A percentile compares a stretch with the other conserved stretches of the same genome.
These are phyloP conservation scores for Entelurus aequoreus DNA, from an alignment of 2,113 vertebrate species.

Conservation along the genomic window DNA sequence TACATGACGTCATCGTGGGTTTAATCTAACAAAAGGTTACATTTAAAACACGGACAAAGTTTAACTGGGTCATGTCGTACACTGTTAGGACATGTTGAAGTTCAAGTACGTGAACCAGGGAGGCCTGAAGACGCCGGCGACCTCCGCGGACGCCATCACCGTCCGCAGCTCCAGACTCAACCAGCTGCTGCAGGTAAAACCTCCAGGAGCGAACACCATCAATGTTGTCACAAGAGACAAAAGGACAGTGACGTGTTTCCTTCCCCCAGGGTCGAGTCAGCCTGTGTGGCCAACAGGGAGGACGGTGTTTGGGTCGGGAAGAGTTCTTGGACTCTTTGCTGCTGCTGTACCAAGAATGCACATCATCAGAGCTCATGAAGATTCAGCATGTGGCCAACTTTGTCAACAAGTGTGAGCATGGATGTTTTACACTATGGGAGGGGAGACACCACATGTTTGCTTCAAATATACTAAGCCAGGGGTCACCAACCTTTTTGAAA, in stretches of 20 bases:
- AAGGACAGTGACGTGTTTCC: neutral
- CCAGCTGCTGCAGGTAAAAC: constrained; percentile 86
- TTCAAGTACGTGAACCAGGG: constrained; percentile 83
- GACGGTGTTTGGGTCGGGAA: constrained; percentile 78
- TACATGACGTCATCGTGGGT: neutral
- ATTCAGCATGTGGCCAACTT: constrained; percentile 86
- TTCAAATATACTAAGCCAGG: neutral
- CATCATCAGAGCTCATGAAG: constrained; percentile 84
- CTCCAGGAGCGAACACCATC: neutral
- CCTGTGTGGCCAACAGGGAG: constrained; percentile 69
- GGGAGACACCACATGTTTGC: neutral
- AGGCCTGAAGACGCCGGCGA: constrained; percentile 40
- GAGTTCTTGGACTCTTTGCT: constrained; percentile 88
- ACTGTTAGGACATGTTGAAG: constrained; percentile 79
- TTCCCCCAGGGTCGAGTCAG: constrained; percentile 79
- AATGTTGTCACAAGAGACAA: neutral
- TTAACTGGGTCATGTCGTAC: constrained; percentile 7
- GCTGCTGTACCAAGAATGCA: constrained; percentile 88
- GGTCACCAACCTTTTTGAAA: too few relatives aligned
- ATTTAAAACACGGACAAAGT: neutral
- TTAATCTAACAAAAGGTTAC: neutral
- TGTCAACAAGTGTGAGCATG: constrained; percentile 87
- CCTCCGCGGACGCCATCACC: constrained; percentile 74
- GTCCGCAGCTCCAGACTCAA: constrained; percentile 82
- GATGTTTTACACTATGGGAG: too few relatives aligned